Base-by-base conservation (phyloP, 2,797 vertebrate species). In the Rallus crepitans region DNA sequence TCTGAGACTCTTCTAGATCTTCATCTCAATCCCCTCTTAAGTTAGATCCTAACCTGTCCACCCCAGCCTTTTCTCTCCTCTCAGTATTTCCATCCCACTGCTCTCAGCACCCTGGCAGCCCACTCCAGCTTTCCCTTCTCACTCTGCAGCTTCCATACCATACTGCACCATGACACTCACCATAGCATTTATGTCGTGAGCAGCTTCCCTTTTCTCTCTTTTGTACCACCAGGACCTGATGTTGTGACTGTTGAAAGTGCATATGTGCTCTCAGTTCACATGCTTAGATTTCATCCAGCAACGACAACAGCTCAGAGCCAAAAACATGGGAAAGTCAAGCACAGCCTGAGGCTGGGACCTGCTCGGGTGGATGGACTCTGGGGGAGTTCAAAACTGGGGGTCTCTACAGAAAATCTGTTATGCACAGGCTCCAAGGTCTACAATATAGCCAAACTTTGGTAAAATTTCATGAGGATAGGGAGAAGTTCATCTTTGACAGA, bases 221-320 rank as follows among this genome's bases (percentile, higher is more conserved):
- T 25, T 4, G 2, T 68, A 15, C 11, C 5, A 35, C 4, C 24
- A 73, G 50, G 20, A 72, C 12, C 45, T 1, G 0, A 12, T 23
- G 48, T 5, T 76, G 47, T 60, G 61, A 27, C 50, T 78, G 60
- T 27, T 81, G 18, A 37, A 84, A 89, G 21, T 27, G 2, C n/a
- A 15, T 69, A 12, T 16, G 72, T 70, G 11, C 47, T 83, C 18
- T 78, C 27, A 39, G 45, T 17, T 57, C 45, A 48, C 25, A 28
- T 2, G 2, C 24, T 6, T 2, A 7, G 30, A 35, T 16, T 66
- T 37, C 45, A 81, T 48, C 60, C 53, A 93, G 60, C 35, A 66
- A 4, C 0, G 18, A 27, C 63, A 71, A 11, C 17, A 71, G 14
- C 53, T 47, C 8, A 2, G 50, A 90, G 40, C 11, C 45, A 78